phyloP scores from a whole-genome alignment of 2,888 invertebrate species.

The Macrophya annulata region DNA sequence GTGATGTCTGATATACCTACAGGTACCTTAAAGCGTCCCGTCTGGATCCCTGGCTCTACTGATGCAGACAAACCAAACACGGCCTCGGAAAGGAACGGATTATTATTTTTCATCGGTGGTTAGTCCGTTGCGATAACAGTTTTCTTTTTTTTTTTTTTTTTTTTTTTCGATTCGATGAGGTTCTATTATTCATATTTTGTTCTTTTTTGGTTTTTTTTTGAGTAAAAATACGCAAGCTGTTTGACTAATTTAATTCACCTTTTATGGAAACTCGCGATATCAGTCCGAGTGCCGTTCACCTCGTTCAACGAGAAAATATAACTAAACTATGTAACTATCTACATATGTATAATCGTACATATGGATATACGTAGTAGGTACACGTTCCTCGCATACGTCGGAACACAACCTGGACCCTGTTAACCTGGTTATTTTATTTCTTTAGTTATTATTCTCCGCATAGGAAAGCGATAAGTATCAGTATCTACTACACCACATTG shows the following conservation, averaged over 20 bases:
- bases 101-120: neutral
- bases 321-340: neutral
- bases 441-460: constrained; percentile 40
- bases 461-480: constrained; percentile 50
- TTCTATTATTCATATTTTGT: neutral
- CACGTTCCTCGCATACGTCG: constrained; percentile 3
- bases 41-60: neutral
- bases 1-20: constrained; percentile 23
- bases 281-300: constrained; percentile 14
- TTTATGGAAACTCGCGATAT: neutral
- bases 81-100: neutral
- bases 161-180: neutral
- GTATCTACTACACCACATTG: constrained; percentile 44
- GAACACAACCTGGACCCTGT: neutral
- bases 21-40: neutral
- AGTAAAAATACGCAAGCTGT: too few relatives aligned
- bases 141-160: neutral
- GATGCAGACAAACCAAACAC: neutral
- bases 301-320: constrained; percentile 20
- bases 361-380: neutral
- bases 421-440: constrained; percentile 38
- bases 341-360: neutral
- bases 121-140: neutral
- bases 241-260: constrained; percentile 16
- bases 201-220: neutral